These are phyloP conservation scores for Oenanthe oenanthe DNA, from an alignment of 2,113 vertebrate genomes.

Conservation along the genomic window DNA sequence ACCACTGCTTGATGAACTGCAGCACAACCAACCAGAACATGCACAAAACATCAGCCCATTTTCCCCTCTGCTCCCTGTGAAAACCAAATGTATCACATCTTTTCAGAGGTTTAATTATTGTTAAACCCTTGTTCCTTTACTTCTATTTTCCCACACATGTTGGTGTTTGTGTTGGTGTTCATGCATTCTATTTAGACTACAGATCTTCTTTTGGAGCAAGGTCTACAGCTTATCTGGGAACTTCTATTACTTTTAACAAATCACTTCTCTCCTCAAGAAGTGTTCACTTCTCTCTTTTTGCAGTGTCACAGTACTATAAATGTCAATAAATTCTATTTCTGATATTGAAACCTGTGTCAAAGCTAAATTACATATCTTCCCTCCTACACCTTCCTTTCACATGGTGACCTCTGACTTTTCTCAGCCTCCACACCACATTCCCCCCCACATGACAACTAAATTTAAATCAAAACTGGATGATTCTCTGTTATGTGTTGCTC, in stretches of 20 bases:
- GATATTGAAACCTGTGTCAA: background rate
- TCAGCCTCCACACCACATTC: slow-evolving; percentile 24
- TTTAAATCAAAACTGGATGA: background rate
- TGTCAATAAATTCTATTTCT: slow-evolving; percentile 6
- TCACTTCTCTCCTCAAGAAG: background rate
- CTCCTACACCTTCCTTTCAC: slow-evolving; percentile 29
- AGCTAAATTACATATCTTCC: background rate
- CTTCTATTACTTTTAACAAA: background rate
- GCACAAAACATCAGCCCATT: background rate
- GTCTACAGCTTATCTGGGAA: background rate
- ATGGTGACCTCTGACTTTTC: background rate
- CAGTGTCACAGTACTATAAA: background rate
- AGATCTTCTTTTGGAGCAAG: background rate
- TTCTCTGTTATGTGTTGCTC: background rate
- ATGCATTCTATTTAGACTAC: background rate
- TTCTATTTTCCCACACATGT: background rate
- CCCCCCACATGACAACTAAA: background rate
- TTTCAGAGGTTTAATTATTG: background rate
- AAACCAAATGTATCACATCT: background rate
- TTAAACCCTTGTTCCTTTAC: background rate
- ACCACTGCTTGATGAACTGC: background rate
- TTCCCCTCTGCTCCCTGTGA: background rate
- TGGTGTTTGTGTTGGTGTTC: background rate
- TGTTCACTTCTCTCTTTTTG: background rate
- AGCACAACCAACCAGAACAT: background rate